A percentile compares a stretch with the other conserved stretches of the same genome.
These are phyloP conservation scores for Caranx ignobilis DNA, from an alignment of 2,113 vertebrate species.

Conservation along the genomic window DNA sequence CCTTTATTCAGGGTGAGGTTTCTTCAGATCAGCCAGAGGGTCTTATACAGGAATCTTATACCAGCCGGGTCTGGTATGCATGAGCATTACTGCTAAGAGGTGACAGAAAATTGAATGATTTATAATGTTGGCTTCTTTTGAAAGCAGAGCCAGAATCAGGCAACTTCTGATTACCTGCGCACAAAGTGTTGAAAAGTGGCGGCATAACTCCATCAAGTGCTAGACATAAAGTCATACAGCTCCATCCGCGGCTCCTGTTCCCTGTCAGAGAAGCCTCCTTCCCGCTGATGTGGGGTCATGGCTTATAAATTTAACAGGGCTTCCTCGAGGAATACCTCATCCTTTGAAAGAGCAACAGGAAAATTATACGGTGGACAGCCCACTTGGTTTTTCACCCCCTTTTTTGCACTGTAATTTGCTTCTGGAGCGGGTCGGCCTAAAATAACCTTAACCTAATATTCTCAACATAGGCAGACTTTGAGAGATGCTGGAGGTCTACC, in stretches of 20 bases:
- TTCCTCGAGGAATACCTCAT: conserved; percentile 83
- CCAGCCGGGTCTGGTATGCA: conserved; percentile 48
- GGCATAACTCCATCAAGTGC: conserved; percentile 38
- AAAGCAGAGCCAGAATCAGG: conserved; percentile 16
- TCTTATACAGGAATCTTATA: conserved; percentile 51
- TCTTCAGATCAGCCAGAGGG: conserved; percentile 60
- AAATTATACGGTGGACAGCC: conserved; percentile 81
- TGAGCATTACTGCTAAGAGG: conserved; percentile 10
- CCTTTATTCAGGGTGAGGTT: conserved; percentile 69
- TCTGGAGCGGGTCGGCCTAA: conserved; percentile 80
- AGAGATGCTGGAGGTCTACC: conserved; percentile 83
- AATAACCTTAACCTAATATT: conserved; percentile 86
- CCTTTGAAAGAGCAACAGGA: conserved; percentile 83
- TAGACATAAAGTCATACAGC: conserved; percentile 38
- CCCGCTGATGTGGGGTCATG: conserved; percentile 79
- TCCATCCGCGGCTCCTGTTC: conserved; percentile 45
- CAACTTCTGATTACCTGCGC: conserved; percentile 14
- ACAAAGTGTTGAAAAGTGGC: conserved; percentile 7
- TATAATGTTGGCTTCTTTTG: conserved; percentile 30
- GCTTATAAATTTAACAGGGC: conserved; percentile 81
- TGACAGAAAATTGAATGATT: conserved; percentile 49
- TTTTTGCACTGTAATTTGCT: conserved; percentile 84
- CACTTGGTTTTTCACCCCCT: conserved; percentile 73
- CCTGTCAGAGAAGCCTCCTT: conserved; percentile 60
- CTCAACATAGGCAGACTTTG: conserved; percentile 73